Evolutionary conservation across 2,797 vertebrate genomes (phyloP), one percentile per base, ranked within the genome.

Genomic region (Peromyscus attwateri): DNA sequence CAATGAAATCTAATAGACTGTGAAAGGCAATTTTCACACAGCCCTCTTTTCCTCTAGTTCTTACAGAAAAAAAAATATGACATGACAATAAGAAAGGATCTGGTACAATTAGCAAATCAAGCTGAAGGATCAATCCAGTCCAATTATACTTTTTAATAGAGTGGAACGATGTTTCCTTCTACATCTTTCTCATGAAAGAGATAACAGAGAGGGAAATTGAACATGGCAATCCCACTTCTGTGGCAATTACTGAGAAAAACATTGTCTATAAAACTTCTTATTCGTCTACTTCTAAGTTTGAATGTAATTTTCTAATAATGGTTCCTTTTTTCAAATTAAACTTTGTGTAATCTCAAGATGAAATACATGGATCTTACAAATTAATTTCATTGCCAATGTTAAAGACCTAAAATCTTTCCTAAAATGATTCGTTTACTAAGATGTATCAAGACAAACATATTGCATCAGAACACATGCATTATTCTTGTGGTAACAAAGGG

Each of bases 41-140:
- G 43, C 23, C 49, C 6, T 95, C 46, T 81, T 76, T 34, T 82
- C 12, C n/a, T 87, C 11, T 76, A 46, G 16, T 9, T 92, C 5
- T 92, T 93, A 19, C 19, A 73, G 37, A 6, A n/a, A 55, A 57
- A 70, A 37, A 27, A 16, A 80, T 87, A 13, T 6, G 70, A 85
- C 21, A 40, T 14, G 43, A 4, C 34, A 83, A 7, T 88, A 89
- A 55, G 55, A 87, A 66, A 94, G n/a, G 92, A 81, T 64, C 27
- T 80, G 19, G 2, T 81, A 92, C 60, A 97, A 95, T 96, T 95
- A 96, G 46, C 75, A 97, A 97, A 96, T 96, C 85, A 95, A 81
- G 66, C 7, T 88, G 46, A 34, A 87, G 34, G 29, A 92, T 97
- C 52, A 93, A 82, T 94, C 66, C 29, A 71, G 82, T 84, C 91